Base-by-base conservation (phyloP, 2,888 invertebrate species). In the Notocelia uddmanniana region DNA sequence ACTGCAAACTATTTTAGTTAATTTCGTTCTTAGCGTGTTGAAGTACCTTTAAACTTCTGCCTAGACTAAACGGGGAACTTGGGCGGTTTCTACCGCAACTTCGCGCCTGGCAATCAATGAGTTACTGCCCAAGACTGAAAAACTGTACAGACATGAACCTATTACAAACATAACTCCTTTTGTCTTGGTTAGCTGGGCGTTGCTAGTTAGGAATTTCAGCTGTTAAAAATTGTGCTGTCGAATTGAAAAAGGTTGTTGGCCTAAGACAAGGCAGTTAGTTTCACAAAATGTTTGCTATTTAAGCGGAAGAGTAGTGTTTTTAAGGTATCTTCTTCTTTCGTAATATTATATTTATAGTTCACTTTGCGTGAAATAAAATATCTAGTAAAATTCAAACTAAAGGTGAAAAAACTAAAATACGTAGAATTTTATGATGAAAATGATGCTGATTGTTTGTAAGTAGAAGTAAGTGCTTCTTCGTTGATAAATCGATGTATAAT, bases 1-100 rank as follows among this genome's bases (percentile, higher is more conserved):
- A 37, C 64, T 57, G 23, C 50, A 52, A 62, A 68, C 52, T 70
- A 64, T 70, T 70, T 64, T 58, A 64, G 58, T 70, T 64, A 70
- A 70, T 70, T 70, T 70, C 58, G 70, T 64, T 70, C 70, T 70
- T 70, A 64, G 70, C 70, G 70, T 70, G 70, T 26, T 69, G 63
- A 37, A 64, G 50, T 58, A 64, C 58, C 57, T 70, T 70, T 50
- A 64, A 70, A 70, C 34, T 70, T 70, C 18, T 57, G 23, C 63
- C 62, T 50, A 52, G 52, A 63, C 18, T 45, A 37, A 58, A 57
- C 37, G 50, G 31, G 34, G 45, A 70, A 70, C 19, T 70, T 63
- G 57, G 64, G 58, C 64, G 64, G 58, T 37, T 64, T 23, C 34
- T 23, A 63, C 70, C 63, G 19, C 64, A 70, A 70, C 58, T 70